phyloP scores from a whole-genome alignment of 2,888 invertebrate species.

The Deroplatys truncata region DNA sequence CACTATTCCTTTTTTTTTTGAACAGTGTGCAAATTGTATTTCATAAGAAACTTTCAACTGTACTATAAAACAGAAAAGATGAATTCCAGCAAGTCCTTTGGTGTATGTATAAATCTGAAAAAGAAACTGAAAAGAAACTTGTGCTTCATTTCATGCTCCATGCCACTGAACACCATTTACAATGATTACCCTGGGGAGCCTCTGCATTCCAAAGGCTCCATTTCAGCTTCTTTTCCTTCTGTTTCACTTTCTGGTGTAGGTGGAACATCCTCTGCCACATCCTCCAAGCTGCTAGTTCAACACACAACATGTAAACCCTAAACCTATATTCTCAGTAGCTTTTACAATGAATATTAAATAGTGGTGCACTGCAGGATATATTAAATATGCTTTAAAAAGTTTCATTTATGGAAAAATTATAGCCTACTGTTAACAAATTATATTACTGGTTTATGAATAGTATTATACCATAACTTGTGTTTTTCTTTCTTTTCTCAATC shows the following conservation, averaged over 20 bases:
- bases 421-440: background rate
- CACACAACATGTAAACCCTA: background rate
- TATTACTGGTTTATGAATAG: background rate
- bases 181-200: conserved; percentile 7
- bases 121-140: background rate
- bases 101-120: background rate
- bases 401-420: background rate
- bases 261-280: conserved; percentile 13
- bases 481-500: too few species aligned
- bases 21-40: too few species aligned
- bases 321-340: background rate
- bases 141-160: background rate
- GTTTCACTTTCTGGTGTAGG: background rate
- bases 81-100: background rate
- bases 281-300: conserved; percentile 8
- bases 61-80: background rate
- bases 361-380: background rate
- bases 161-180: background rate
- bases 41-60: background rate
- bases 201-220: conserved; percentile 2
- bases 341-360: background rate
- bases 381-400: background rate
- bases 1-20: too few species aligned
- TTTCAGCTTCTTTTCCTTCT: background rate
- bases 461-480: too few species aligned